phyloP scores from a whole-genome alignment of 2,888 invertebrate species.

The Conus canariensis region DNA sequence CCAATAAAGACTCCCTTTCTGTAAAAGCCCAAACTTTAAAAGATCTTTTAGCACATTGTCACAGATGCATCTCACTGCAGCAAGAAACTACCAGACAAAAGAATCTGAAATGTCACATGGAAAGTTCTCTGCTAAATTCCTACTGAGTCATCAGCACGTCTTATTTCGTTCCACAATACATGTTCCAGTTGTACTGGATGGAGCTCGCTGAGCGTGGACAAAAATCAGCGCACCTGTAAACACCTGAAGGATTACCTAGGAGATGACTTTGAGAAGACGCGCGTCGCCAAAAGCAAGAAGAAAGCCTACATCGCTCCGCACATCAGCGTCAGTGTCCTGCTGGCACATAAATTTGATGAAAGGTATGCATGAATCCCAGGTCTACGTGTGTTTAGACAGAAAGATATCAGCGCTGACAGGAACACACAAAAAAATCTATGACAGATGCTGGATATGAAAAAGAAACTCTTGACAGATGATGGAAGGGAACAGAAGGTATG shows the following conservation, averaged over 20 bases:
- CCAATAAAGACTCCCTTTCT: too few species aligned
- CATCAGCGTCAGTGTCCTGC: constrained; percentile 64
- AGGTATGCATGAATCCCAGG: constrained; percentile 54
- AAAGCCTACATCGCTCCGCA: constrained; percentile 57
- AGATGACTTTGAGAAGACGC: constrained; percentile 67
- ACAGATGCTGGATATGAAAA: neutral
- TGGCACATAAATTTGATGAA: constrained; percentile 74
- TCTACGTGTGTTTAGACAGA: neutral
- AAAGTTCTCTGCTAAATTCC: too few species aligned
- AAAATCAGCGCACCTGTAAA: constrained; percentile 69
- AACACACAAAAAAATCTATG: neutral
- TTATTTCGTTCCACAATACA: too few species aligned
- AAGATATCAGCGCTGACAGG: neutral
- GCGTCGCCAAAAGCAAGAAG: constrained; percentile 55
- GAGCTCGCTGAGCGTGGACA: constrained; percentile 58
- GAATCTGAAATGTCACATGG: too few species aligned
- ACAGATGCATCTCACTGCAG: too few species aligned
- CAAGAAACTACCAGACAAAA: too few species aligned
- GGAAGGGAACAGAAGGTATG: too few species aligned
- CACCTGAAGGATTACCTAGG: constrained; percentile 72
- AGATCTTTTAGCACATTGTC: too few species aligned
- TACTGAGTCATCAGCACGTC: too few species aligned
- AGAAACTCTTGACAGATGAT: too few species aligned
- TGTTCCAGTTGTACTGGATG: constrained; percentile 64
- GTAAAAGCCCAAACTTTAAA: too few species aligned